A percentile compares a stretch with the other conserved stretches of the same genome.
Evolutionary conservation across 2,113 vertebrate species (phyloP).

Genomic region (Zingel zingel): DNA sequence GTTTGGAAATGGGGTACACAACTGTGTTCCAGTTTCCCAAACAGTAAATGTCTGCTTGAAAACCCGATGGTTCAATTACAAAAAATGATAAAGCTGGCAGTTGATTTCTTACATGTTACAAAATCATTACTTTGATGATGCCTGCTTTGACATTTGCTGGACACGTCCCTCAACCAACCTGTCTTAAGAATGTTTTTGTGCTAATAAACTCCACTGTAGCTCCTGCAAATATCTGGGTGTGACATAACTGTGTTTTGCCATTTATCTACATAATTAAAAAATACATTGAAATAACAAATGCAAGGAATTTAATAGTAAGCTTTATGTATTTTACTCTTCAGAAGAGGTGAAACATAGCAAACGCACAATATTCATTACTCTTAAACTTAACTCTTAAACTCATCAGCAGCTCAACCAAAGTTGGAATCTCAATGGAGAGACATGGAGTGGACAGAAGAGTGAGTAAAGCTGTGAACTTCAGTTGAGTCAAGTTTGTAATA

Average conservation of each 20-base stretch:
- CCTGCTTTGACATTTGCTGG: too few relatives aligned
- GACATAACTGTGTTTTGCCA: not conserved
- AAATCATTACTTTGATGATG: too few relatives aligned
- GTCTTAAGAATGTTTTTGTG: too few relatives aligned
- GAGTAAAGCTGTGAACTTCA: constrained; percentile 35
- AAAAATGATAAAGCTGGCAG: too few relatives aligned
- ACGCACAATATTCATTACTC: too few relatives aligned
- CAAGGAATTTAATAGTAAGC: too few relatives aligned
- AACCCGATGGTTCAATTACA: not conserved
- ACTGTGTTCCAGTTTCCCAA: not conserved
- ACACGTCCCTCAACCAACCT: too few relatives aligned
- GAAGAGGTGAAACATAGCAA: too few relatives aligned
- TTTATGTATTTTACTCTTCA: too few relatives aligned
- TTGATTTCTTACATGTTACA: too few relatives aligned
- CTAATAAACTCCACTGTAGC: not conserved
- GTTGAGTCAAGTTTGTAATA: not conserved
- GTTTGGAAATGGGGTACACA: not conserved
- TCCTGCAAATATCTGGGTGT: not conserved
- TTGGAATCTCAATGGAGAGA: constrained; percentile 64
- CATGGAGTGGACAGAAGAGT: constrained; percentile 78
- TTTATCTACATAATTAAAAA: not conserved
- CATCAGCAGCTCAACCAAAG: fast-evolving
- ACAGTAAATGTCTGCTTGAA: not conserved
- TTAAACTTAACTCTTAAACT: not conserved
- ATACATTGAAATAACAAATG: too few relatives aligned